Evolutionary conservation across 2,888 invertebrate species (phyloP), one percentile per base, ranked within the genome.

Genomic region (Tenthredo notha): DNA sequence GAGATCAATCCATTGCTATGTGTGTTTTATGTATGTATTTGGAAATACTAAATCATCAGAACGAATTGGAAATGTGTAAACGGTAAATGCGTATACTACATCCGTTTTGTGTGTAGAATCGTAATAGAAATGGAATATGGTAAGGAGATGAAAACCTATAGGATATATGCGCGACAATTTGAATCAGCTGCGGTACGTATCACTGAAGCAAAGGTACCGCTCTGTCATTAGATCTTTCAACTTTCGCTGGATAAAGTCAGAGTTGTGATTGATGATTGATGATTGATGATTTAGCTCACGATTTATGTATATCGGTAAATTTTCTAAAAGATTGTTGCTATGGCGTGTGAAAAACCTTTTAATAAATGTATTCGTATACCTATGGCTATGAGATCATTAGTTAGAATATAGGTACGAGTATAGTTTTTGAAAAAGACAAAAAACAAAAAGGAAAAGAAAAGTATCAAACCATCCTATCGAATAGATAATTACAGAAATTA

Each of bases 211-310:
- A 40, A 80, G n/a, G 43, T 21, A 40, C 88, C 89, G 89, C 91
- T 90, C 88, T 91, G 88, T 91, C 90, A 90, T 91, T 91, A 91
- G 87, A 84, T 61, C 74, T 89, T 87, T 87, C 84, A 85, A 85
- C 88, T 90, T 90, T 90, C 89, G 85, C 88, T 86, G 61, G 70
- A 72, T 54, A 85, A 40, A 80, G 50, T 65, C 72, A 21, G 15
- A 54, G n/a, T 70, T 54, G 67, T n/a, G 50, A 74, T 65, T 65
- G 37, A 77, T 65, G 50, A 74, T 65, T 65, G 37, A 77, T 65
- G 58, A 84, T 84, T 61, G 54, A 84, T 65, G 65, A 37, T 33
- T 80, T 61, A 50, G 37, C 72, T 37, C 72, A 72, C 40, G 72
- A 72, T 72, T 72, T 72, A 37, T 40, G 40, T 43, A 43, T n/a